Evolutionary conservation across 2,888 invertebrate species (phyloP).

Genomic region (Drosophila anceps): DNA sequence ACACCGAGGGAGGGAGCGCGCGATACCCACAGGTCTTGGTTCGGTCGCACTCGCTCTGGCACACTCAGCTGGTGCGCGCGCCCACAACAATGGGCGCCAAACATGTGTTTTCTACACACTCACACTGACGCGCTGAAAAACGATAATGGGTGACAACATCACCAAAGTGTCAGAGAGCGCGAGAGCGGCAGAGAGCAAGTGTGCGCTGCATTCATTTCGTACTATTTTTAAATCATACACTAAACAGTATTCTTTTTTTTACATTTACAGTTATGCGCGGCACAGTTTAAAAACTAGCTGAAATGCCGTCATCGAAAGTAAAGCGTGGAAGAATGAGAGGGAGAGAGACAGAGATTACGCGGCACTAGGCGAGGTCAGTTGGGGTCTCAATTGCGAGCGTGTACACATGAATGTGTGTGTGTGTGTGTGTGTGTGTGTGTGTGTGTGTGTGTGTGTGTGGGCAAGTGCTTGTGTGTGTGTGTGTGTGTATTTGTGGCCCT

Average conservation of each 20-base stretch:
- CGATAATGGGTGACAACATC: conserved; percentile 62
- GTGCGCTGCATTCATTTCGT: conserved; percentile 33
- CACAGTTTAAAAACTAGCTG: conserved; percentile 25
- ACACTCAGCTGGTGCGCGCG: conserved; percentile 68
- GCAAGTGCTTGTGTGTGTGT: background rate
- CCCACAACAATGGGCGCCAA: conserved; percentile 70
- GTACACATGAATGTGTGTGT: background rate
- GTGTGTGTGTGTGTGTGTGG: background rate
- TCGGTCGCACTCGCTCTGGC: conserved; percentile 71
- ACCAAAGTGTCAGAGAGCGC: conserved; percentile 12
- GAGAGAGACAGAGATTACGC: conserved; percentile 27
- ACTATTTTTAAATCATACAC: conserved; percentile 44
- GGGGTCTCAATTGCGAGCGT: conserved; percentile 19
- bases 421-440: background rate
- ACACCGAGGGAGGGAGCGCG: background rate
- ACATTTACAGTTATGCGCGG: conserved; percentile 23
- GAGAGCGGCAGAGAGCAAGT: conserved; percentile 10
- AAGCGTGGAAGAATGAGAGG: conserved; percentile 10
- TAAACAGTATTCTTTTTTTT: background rate
- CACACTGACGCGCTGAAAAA: conserved; percentile 13
- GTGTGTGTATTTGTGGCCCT: conserved; percentile 8
- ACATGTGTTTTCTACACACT: conserved; percentile 71
- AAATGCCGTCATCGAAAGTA: conserved; percentile 72
- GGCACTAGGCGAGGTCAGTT: conserved; percentile 62
- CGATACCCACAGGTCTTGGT: conserved; percentile 50